Evolutionary conservation across 2,888 invertebrate species (phyloP).

Genomic region (Invenusta paracnida): DNA sequence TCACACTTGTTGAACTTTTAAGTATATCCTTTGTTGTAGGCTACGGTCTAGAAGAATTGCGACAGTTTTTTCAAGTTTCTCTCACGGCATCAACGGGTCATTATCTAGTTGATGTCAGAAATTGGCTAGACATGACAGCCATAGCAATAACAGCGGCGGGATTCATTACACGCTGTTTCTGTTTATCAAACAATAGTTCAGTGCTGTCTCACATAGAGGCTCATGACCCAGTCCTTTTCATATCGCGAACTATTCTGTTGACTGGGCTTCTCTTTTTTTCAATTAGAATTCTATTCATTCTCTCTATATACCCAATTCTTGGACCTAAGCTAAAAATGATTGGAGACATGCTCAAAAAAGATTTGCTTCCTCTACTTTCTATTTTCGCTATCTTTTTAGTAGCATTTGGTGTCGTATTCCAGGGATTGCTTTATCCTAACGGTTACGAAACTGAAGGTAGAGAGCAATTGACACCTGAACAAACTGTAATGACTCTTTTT

Average conservation of each 20-base stretch:
- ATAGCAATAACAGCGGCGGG: background rate
- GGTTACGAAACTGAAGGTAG: conserved; percentile 20
- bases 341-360: conserved; percentile 41
- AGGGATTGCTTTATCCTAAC: conserved; percentile 43
- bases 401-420: conserved; percentile 43
- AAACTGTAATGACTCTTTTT: background rate
- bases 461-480: background rate
- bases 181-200: background rate
- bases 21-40: conserved; percentile 34
- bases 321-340: conserved; percentile 44
- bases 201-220: background rate
- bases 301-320: conserved; percentile 35
- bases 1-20: background rate
- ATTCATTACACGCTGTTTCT: background rate
- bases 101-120: conserved; percentile 32
- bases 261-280: conserved; percentile 34
- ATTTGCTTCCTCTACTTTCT: conserved; percentile 40
- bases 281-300: conserved; percentile 39
- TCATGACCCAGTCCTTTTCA: background rate
- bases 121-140: conserved; percentile 34
- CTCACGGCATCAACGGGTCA: background rate
- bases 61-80: conserved; percentile 5
- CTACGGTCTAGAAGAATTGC: conserved; percentile 35
- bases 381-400: conserved; percentile 42
- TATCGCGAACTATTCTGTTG: conserved; percentile 19